These are phyloP conservation scores for Alentia gelatinosa DNA, from an alignment of 2,888 invertebrate genomes.

Conservation along the genomic window DNA sequence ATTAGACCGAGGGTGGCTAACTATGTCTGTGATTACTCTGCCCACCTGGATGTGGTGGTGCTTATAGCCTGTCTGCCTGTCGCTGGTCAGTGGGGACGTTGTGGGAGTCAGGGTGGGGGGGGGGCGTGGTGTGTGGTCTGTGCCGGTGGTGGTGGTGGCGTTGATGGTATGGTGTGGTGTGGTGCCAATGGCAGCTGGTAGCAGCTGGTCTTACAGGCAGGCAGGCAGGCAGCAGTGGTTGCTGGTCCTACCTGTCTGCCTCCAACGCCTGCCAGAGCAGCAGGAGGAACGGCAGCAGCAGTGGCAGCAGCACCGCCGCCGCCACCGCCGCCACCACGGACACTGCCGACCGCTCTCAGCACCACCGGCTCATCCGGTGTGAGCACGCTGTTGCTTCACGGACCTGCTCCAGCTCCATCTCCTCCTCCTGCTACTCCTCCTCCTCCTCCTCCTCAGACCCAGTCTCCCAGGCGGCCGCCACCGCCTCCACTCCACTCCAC, in stretches of 20 bases:
- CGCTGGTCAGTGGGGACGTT: neutral
- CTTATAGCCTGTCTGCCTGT: too few species aligned
- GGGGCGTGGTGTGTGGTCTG: neutral
- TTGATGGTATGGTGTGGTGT: neutral
- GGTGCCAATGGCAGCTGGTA: neutral
- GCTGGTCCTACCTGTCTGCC: neutral
- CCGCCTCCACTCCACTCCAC: neutral
- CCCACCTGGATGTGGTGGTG: too few species aligned
- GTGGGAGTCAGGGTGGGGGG: neutral
- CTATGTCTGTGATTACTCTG: too few species aligned
- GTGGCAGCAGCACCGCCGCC: neutral
- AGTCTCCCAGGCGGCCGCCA: neutral
- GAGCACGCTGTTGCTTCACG: neutral
- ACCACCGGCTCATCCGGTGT: too few species aligned
- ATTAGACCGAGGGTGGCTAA: too few species aligned
- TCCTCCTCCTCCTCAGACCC: neutral
- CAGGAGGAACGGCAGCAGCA: neutral
- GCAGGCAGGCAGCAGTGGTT: neutral
- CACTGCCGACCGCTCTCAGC: neutral
- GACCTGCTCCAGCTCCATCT: neutral
- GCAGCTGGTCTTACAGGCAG: neutral
- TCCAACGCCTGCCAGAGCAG: neutral
- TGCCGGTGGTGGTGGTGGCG: neutral
- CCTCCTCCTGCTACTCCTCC: constrained; percentile 1
- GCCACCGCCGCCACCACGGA: neutral